Conservation (phyloP, 2,888 invertebrate species). For the Sipunculus nudus region DNA sequence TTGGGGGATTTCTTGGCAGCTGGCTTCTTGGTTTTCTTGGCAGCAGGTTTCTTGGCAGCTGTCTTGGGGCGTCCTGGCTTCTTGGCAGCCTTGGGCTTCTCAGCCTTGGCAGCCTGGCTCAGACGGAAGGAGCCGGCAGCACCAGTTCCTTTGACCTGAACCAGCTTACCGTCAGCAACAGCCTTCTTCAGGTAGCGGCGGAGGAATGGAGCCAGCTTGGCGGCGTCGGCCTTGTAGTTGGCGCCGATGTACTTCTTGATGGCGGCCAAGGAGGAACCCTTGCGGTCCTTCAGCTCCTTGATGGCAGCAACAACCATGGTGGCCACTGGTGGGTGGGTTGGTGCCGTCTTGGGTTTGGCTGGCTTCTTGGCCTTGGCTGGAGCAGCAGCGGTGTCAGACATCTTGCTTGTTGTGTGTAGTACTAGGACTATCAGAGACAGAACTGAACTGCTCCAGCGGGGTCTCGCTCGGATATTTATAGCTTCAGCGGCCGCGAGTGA, state of each 20-base stretch:
- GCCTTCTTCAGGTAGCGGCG: conserved; percentile 72
- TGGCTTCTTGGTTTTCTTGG: conserved; percentile 37
- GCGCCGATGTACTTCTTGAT: conserved; percentile 75
- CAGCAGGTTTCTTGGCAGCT: too few species aligned
- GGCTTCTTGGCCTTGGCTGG: conserved; percentile 18
- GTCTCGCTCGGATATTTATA: too few species aligned
- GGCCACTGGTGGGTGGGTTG: conserved; percentile 69
- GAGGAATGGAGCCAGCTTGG: conserved; percentile 72
- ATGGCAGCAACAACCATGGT: conserved; percentile 72
- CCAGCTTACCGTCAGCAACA: conserved; percentile 66
- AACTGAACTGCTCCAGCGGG: too few species aligned
- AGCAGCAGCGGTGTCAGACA: too few species aligned
- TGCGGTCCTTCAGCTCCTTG: conserved; percentile 63
- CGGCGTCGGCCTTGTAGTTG: conserved; percentile 72
- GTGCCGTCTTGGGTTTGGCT: conserved; percentile 45
- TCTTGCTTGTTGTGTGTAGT: too few species aligned
- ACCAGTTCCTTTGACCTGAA: conserved; percentile 56
- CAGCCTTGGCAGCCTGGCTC: conserved; percentile 14
- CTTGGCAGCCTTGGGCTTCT: conserved; percentile 20
- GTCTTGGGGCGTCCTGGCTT: too few species aligned
- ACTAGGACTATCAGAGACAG: too few species aligned
- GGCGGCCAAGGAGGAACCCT: conserved; percentile 72
- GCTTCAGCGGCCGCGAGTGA: too few species aligned
- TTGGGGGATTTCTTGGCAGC: conserved; percentile 39
- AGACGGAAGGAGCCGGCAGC: conserved; percentile 53